Evolutionary conservation across 1,140 invertebrate species (phyloP), one percentile per base, ranked within the genome.

Genomic region (Macrostomum lignano): DNA sequence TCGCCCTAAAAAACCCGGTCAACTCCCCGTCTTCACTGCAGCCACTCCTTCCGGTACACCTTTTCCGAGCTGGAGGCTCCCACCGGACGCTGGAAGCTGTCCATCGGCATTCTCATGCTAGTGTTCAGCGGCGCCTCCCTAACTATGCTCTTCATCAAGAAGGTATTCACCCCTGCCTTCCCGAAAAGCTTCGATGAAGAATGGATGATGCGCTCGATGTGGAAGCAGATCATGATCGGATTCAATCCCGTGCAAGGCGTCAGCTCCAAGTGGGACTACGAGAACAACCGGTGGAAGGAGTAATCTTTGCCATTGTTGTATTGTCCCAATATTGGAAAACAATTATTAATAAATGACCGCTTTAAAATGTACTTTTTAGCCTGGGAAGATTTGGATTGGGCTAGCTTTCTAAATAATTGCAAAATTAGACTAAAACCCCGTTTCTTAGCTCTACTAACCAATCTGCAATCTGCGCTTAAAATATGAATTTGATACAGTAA

Each of bases 161-260:
- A 3, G 3, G 42, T 68, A 1, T 72, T 61, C 41, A 7, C 14
- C 9, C 19, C 5, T 28, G 26, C 15, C 14, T 3, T 5, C 15
- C 3, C 9, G 26, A 3, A 3, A 28, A 28, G 62, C 72, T 33
- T 64, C 57, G 31, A 59, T 71, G 48, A 73, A 70, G 44, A 15
- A 62, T n/a, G 5, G 21, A 30, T 11, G 35, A 31, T 9, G 7
- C 6, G 30, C 25, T 71, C 75, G 47, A 55, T 78, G 36, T 63
- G 70, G 46, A 65, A 72, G 45, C 74, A 79, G 64, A 56, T 75
- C 45, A 66, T 70, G 46, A 47, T 77, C 22, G 63, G 71, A 47
- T 61, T 72, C 0, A 71, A 77, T 50, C 73, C 73, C 1, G 59
- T 82, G 15, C 65, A 69, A 40, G 76, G 77, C 37, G 35, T 65